Evolutionary conservation across 2,113 vertebrate species (phyloP), one percentile per base, ranked within the genome.

Genomic region (Tetrao urogallus): DNA sequence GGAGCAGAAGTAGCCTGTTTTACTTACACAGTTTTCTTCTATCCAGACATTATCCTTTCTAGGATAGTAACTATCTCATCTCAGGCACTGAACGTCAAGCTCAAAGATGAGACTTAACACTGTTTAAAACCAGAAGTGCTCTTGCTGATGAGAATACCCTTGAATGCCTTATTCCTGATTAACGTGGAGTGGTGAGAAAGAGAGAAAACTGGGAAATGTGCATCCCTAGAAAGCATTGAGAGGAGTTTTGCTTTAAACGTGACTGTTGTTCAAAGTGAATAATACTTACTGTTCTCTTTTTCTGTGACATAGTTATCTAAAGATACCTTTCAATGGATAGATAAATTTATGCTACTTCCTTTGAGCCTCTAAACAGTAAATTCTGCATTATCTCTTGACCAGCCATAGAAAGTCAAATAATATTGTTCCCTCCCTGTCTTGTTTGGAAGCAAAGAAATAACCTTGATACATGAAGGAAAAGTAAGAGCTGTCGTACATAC

Each of bases 401-500:
- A 87, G 69, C 86, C 80, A 77, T 94, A 79, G 43, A 93, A 92
- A 89, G 88, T 89, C 81, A 88, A 88, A 82, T 25, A 88, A 45
- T 40, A 38, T 75, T 72, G 47, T 47, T 86, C 38, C 75, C 58
- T 94, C 52, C 54, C 21, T 78, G 74, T 80, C 75, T 56, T 85
- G 22, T 70, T 58, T 69, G 61, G 45, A 93, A 83, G 82, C 71
- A 84, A 94, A 84, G 22, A 92, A 95, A 88, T 78, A 92, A 82
- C 74, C 43, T 70, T 94, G 86, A 64, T 48, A 72, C 13, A 58
- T 69, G 25, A 80, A 88, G 69, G 66, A 86, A 67, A 56, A 73
- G 48, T 65, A 83, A 76, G 27, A 89, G 58, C 47, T 93, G 34
- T 86, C 20, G 45, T 61, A 83, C 24, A 69, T 36, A 65, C 12